phyloP scores from a whole-genome alignment of 2,797 vertebrate genomes.

The Apogon talboti region DNA sequence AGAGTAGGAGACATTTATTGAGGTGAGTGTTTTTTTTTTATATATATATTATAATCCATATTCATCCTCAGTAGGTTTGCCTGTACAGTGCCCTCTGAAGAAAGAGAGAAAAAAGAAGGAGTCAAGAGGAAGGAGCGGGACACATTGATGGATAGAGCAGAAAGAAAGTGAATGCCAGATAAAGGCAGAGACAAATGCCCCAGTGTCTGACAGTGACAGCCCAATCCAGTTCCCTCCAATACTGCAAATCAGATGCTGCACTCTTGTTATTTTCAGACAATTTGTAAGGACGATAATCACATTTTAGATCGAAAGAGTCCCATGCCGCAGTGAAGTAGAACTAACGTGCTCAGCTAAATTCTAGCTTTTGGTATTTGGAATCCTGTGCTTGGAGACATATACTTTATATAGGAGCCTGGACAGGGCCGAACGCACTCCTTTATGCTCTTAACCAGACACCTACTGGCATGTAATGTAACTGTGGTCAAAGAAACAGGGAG shows the following conservation, averaged over 20 bases:
- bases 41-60: slow-evolving; percentile 32
- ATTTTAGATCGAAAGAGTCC: slow-evolving; percentile 48
- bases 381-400: slow-evolving; percentile 63
- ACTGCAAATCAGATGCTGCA: slow-evolving; percentile 27
- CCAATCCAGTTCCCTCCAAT: slow-evolving; percentile 35
- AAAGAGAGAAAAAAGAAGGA: slow-evolving; percentile 33
- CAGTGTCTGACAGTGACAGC: slow-evolving; percentile 39
- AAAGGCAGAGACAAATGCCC: slow-evolving; percentile 48
- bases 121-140: slow-evolving; percentile 42
- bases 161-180: slow-evolving; percentile 45
- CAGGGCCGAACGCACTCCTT: slow-evolving; percentile 53
- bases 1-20: slow-evolving; percentile 62
- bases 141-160: slow-evolving; percentile 51
- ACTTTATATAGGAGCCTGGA: slow-evolving; percentile 64
- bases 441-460: slow-evolving; percentile 70
- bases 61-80: slow-evolving; percentile 38
- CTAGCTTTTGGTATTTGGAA: slow-evolving; percentile 59
- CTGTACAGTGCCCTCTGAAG: slow-evolving; percentile 47
- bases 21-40: slow-evolving; percentile 53
- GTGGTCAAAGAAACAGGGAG: slow-evolving; percentile 54
- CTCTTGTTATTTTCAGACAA: slow-evolving; percentile 38
- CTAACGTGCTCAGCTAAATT: slow-evolving; percentile 48
- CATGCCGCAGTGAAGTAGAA: slow-evolving; percentile 47
- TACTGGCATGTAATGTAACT: slow-evolving; percentile 60
- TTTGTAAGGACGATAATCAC: slow-evolving; percentile 63